Conservation (phyloP, 2,797 vertebrate genomes). For the Sebastes goodei region DNA sequence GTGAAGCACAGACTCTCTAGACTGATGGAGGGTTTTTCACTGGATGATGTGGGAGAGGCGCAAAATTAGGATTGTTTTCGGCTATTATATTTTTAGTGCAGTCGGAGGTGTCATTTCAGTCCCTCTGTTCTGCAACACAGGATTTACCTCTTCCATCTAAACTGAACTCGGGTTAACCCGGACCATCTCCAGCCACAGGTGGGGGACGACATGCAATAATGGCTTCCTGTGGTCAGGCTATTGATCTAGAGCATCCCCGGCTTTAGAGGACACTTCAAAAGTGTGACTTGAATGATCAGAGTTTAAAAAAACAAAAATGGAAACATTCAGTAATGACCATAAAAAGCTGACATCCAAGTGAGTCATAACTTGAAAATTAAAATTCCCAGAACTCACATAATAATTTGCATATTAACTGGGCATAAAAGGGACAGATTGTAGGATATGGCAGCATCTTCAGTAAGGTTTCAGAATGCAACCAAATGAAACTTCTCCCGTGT, state of each 20-base stretch:
- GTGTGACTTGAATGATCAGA: not conserved
- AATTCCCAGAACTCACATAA: not conserved
- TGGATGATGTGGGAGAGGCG: constrained; percentile 11
- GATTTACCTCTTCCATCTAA: constrained; percentile 36
- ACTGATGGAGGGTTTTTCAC: constrained; percentile 11
- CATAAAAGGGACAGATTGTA: not conserved
- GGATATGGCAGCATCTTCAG: too few relatives aligned
- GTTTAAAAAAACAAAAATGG: not conserved
- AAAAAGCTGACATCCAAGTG: not conserved
- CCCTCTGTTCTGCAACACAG: not conserved
- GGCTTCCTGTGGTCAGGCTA: constrained; percentile 43
- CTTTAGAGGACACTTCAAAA: constrained; percentile 6
- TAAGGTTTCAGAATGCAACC: too few relatives aligned
- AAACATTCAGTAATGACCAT: not conserved
- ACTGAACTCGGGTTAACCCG: constrained; percentile 12
- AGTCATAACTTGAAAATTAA: not conserved
- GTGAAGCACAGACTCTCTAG: constrained; percentile 9
- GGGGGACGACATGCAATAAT: constrained; percentile 14
- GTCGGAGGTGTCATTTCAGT: constrained; percentile 11
- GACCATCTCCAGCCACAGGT: constrained; percentile 21
- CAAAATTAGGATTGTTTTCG: constrained; percentile 26
- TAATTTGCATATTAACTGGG: not conserved
- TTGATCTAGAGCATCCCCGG: constrained; percentile 23
- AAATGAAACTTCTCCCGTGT: too few relatives aligned
- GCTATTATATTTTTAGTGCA: not conserved